Base-by-base conservation (phyloP, 1,140 invertebrate species). In the Antheraea mylitta region DNA sequence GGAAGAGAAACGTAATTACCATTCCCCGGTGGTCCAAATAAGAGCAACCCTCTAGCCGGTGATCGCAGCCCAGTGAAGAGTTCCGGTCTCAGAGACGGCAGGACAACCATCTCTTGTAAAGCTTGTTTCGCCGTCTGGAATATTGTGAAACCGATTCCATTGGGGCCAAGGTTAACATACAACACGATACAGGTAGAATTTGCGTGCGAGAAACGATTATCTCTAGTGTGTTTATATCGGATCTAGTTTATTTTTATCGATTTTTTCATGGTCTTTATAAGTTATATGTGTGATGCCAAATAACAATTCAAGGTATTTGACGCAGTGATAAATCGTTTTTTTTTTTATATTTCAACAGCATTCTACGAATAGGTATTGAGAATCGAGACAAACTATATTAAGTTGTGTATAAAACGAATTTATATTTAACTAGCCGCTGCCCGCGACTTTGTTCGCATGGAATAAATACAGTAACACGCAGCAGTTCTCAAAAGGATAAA, bases 21-120 rank as follows among this genome's bases (percentile, higher is more conserved):
- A 85, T 98, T 98, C 37, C 98, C 98, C 30, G 98, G 98, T 11
- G 98, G 98, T 19, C 99, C 99, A 93, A 99, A 99, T 0, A 99
- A 90, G 1, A 99, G 92, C 8, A 99, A 89, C 22, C 99, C 99
- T 91, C 98, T 96, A 0, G 98, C 96, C 7, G 99, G 99, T 7
- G 96, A 95, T 78, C 97, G 93, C 16, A 99, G 89, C 22, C 99
- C 99, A 11, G 97, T 99, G 86, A 99, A 99, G 37, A 99, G 93
- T 89, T 98, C 98, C 30, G 99, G 99, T 80, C 98, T 93, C n/a
- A 99, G 91, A 22, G 98, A 97, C 8, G 99, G 99, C 78, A 99
- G 93, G 19, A 99, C 98, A 6, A 99, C 98, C 95, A 99, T 99
- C 92, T 99, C 98, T 90, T 99, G 97, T 9, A 99, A 94, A 0